phyloP scores from a whole-genome alignment of 2,797 vertebrate genomes.

The Lithobates pipiens region DNA sequence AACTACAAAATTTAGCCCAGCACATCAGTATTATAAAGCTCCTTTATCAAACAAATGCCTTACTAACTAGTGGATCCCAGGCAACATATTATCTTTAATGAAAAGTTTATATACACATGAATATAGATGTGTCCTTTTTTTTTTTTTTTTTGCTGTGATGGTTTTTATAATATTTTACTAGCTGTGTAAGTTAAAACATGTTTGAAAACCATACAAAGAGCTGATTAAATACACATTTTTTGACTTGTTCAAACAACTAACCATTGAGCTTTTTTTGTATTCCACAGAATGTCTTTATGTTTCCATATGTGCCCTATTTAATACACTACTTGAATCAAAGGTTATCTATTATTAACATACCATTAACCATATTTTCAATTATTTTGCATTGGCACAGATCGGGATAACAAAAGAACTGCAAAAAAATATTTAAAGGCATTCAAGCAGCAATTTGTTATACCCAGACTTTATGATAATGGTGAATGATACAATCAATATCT shows the following conservation, averaged over 20 bases:
- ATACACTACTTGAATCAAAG: conserved; percentile 9
- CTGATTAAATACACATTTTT: neutral
- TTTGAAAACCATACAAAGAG: neutral
- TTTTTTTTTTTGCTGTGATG: neutral
- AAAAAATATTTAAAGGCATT: conserved; percentile 12
- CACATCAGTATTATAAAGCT: too few species aligned
- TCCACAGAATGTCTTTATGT: neutral
- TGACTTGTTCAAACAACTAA: neutral
- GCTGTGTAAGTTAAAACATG: neutral
- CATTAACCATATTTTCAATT: neutral
- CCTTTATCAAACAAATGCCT: neutral
- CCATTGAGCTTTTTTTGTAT: conserved; percentile 2
- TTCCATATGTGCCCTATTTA: conserved; percentile 16
- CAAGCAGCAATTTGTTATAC: too few species aligned
- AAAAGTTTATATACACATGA: neutral
- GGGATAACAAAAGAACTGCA: neutral
- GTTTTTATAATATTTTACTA: neutral
- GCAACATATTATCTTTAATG: neutral
- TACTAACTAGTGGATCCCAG: neutral
- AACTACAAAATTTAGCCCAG: neutral
- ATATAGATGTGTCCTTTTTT: too few species aligned
- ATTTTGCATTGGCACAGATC: neutral
- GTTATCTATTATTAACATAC: neutral
- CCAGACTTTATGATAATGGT: too few species aligned
- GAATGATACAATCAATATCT: too few species aligned